Percentiles rank a stretch among this genome's conserved stretches.
phyloP scores from a whole-genome alignment of 2,888 invertebrate species.

The Schizaphis graminum region DNA sequence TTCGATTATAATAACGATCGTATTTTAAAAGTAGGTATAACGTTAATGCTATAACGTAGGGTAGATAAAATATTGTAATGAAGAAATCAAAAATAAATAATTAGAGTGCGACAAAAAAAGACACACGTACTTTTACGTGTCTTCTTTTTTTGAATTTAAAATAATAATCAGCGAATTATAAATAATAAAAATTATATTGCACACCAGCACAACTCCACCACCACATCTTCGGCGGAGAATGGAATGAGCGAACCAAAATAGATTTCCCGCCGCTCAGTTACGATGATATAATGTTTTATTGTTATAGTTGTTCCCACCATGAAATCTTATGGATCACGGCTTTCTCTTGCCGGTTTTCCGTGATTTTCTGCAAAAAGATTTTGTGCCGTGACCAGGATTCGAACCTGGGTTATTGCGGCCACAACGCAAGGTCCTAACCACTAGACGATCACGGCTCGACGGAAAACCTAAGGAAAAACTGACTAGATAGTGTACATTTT shows the following conservation, averaged over 20 bases:
- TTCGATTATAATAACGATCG: neutral
- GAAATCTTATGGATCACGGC: neutral
- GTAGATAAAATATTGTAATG: neutral
- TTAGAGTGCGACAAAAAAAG: neutral
- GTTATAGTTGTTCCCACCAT: neutral
- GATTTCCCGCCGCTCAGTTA: neutral
- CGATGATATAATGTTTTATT: neutral
- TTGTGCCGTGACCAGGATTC: constrained; percentile 80
- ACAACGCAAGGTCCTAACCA: constrained; percentile 84
- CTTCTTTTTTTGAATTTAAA: neutral
- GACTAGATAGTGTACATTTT: neutral
- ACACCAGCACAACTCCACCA: neutral
- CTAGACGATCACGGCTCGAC: constrained; percentile 79
- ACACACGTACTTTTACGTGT: neutral
- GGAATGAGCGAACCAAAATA: neutral
- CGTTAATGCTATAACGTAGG: neutral
- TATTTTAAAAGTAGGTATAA: neutral
- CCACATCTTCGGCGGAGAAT: neutral
- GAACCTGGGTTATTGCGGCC: constrained; percentile 85
- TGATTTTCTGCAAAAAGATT: constrained; percentile 40
- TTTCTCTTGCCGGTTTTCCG: neutral
- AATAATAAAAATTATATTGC: neutral
- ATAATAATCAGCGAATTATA: neutral
- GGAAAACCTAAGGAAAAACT: constrained; percentile 23
- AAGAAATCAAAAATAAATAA: neutral